These are phyloP conservation scores for Sylvietta virens DNA, from an alignment of 2,113 vertebrate genomes.

Conservation along the genomic window DNA sequence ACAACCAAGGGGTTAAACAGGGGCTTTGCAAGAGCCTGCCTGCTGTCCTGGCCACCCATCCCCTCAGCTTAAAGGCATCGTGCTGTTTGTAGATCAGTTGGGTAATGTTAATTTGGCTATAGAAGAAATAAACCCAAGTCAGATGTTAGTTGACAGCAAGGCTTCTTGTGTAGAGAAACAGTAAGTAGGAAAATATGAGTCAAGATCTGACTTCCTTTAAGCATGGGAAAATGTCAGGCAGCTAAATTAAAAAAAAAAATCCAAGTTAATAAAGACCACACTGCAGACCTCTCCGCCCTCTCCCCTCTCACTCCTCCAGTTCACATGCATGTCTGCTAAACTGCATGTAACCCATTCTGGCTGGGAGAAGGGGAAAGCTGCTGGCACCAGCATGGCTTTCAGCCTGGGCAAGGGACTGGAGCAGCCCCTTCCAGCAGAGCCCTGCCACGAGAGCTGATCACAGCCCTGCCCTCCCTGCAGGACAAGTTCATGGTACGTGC, in stretches of 20 bases:
- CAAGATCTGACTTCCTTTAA: slow-evolving; percentile 4
- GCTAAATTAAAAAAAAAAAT: neutral
- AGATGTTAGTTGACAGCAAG: neutral
- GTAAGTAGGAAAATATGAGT: slow-evolving; percentile 17
- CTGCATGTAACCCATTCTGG: neutral
- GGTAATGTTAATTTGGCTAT: neutral
- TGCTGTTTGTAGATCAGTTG: neutral
- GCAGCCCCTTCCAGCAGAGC: neutral
- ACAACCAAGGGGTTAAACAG: slow-evolving; percentile 39
- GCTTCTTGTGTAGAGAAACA: neutral
- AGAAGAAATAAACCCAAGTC: neutral
- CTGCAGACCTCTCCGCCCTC: neutral
- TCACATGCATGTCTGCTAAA: neutral
- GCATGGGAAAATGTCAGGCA: slow-evolving; percentile 34
- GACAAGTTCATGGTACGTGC: neutral
- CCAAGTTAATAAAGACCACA: neutral
- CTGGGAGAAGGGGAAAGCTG: neutral
- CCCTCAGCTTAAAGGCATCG: neutral
- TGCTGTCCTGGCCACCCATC: neutral
- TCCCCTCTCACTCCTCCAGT: neutral
- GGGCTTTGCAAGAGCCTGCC: neutral
- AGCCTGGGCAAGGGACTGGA: neutral
- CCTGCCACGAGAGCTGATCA: neutral
- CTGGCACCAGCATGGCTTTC: neutral
- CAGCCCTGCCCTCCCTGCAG: neutral